These are phyloP conservation scores for Cactoblastis cactorum DNA, from an alignment of 2,888 invertebrate genomes.

Conservation along the genomic window DNA sequence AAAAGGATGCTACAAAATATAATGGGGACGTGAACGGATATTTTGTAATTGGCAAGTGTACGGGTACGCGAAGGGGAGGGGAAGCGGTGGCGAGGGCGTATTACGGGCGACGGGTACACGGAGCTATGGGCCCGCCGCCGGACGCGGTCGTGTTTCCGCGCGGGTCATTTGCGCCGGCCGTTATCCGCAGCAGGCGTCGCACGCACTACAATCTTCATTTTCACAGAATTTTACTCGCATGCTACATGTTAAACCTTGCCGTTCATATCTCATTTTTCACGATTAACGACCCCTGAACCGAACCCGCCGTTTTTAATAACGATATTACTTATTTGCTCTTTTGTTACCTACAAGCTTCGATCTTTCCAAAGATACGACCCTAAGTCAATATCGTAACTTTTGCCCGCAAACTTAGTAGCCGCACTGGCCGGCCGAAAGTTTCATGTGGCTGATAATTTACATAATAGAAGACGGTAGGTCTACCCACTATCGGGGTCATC, in stretches of 20 bases:
- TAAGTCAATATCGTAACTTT: slow-evolving; percentile 70
- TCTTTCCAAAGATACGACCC: slow-evolving; percentile 53
- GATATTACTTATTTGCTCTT: slow-evolving; percentile 22
- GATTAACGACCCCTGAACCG: slow-evolving; percentile 13
- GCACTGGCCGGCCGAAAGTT: slow-evolving; percentile 66
- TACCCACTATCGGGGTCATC: slow-evolving; percentile 74
- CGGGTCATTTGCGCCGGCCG: slow-evolving; percentile 56
- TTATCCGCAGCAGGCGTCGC: slow-evolving; percentile 56
- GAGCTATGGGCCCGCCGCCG: slow-evolving; percentile 18
- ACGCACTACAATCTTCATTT: slow-evolving; percentile 56
- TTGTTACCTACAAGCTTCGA: slow-evolving; percentile 46
- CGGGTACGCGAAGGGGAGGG: slow-evolving; percentile 21
- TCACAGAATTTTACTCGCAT: slow-evolving; percentile 46
- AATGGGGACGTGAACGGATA: slow-evolving; percentile 24
- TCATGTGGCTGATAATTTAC: slow-evolving; percentile 75
- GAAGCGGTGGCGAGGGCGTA: slow-evolving; percentile 11
- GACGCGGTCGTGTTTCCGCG: slow-evolving; percentile 49
- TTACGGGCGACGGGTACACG: slow-evolving; percentile 17
- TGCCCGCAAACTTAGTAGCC: slow-evolving; percentile 63
- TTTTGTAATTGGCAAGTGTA: slow-evolving; percentile 37
- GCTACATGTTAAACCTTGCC: slow-evolving; percentile 31
- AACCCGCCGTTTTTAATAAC: slow-evolving; percentile 13
- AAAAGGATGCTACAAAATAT: slow-evolving; percentile 16
- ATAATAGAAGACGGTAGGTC: slow-evolving; percentile 76
- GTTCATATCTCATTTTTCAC: slow-evolving; percentile 25